These are phyloP conservation scores for Metacarcinus magister DNA, from an alignment of 2,888 invertebrate species.

Conservation along the genomic window DNA sequence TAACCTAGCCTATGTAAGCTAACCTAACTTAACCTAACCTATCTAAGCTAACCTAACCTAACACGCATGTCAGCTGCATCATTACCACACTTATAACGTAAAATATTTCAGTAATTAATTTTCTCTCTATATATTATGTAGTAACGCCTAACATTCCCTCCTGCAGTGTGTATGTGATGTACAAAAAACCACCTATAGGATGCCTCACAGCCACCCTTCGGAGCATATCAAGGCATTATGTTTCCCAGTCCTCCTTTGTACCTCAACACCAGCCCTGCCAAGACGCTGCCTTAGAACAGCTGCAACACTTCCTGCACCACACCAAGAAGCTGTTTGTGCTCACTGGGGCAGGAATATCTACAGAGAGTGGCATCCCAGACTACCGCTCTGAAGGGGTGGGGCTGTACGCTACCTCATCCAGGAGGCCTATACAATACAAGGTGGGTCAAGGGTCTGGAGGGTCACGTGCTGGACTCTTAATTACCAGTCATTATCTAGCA, in stretches of 20 bases:
- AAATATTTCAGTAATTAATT: too few species aligned
- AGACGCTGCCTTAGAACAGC: conserved; percentile 9
- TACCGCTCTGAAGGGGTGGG: conserved; percentile 97
- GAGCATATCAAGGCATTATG: not conserved
- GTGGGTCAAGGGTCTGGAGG: not conserved
- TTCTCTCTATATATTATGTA: not conserved
- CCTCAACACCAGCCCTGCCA: conserved; percentile 78
- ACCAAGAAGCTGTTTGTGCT: conserved; percentile 86
- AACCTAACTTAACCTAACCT: not conserved
- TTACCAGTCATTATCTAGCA: too few species aligned
- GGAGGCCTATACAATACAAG: conserved; percentile 92
- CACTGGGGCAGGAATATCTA: conserved; percentile 98
- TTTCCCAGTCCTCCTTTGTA: conserved; percentile 71
- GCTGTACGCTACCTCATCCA: conserved; percentile 93
- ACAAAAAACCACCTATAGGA: not conserved
- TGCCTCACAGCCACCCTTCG: conserved; percentile 19
- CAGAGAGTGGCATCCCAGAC: conserved; percentile 98
- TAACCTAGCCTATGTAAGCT: not conserved
- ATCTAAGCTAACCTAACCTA: not conserved
- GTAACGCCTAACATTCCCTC: not conserved
- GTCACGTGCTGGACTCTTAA: too few species aligned
- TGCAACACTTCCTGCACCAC: conserved; percentile 76
- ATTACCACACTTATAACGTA: too few species aligned
- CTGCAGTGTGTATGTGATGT: conserved; percentile 1
- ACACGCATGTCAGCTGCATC: too few species aligned